Base-by-base conservation (phyloP, 1,140 invertebrate genomes). In the Xylocopa sonorina region DNA sequence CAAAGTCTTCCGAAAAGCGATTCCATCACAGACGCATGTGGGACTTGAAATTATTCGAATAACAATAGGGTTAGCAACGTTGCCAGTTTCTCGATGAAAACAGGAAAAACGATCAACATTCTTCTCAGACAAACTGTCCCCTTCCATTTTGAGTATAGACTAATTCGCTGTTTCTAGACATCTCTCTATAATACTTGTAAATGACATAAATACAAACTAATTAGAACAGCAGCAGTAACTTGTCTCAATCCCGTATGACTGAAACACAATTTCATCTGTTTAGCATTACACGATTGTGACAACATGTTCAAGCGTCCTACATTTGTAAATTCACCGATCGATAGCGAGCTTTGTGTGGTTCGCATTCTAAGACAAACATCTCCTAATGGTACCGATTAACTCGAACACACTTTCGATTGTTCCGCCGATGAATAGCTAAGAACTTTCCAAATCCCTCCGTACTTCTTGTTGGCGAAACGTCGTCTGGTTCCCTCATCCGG, bases 61-160 rank as follows among this genome's bases (percentile, higher is more conserved):
- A 78, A 71, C 48, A 69, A 53, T 60, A 51, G 51, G 7, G 63
- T 43, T 53, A n/a, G 53, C 71, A 78, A 21, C 64, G 50, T 58
- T 84, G 82, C 82, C 82, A 84, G 80, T 78, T 84, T 81, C 58
- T 81, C n/a, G n/a, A 77, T 77, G 53, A 69, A 71, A 68, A 41
- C 43, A 18, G 24, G 50, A 69, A 38, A 24, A 41, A n/a, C n/a
- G n/a, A n/a, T n/a, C 32, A 50, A 51, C 24, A 21, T 38, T 38
- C 48, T n/a, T n/a, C 6, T 14, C 3, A 53, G 38, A 12, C 24
- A n/a, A 4, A 53, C 41, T 53, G 14, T 53, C n/a, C n/a, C 32
- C 38, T 29, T 67, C 41, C 21, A 21, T 14, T 10, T 6, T 16
- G 18, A 24, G 41, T 27, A 14, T 43, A 63, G 43, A 16, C 24